phyloP scores from a whole-genome alignment of 2,888 invertebrate genomes.

The Cataglyphis livida region DNA sequence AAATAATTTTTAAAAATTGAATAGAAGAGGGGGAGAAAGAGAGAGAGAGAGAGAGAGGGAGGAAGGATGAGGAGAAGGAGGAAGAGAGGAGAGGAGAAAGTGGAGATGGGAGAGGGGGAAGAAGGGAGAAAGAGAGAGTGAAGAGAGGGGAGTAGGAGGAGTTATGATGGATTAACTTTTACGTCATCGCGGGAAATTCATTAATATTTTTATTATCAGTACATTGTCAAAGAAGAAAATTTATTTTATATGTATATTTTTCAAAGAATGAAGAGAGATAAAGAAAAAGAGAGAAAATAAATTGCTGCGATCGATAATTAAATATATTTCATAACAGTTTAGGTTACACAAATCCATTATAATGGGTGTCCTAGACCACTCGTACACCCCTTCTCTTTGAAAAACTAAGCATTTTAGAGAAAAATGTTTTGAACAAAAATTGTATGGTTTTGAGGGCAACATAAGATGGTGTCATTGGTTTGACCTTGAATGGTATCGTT shows the following conservation, averaged over 20 bases:
- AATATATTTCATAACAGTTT: not conserved
- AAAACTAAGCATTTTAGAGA: too few relatives aligned
- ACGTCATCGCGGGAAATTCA: not conserved
- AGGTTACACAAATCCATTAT: not conserved
- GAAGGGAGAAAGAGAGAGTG: too few relatives aligned
- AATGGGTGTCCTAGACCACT: not conserved
- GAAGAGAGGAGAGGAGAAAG: too few relatives aligned
- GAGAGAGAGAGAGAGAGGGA: too few relatives aligned
- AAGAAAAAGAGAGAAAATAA: not conserved
- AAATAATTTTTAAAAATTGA: slow-evolving; percentile 24
- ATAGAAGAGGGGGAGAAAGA: not conserved
- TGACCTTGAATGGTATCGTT: too few relatives aligned
- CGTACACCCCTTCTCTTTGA: too few relatives aligned
- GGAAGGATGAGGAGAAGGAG: too few relatives aligned
- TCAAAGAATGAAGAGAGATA: not conserved
- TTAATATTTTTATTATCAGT: not conserved
- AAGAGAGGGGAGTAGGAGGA: not conserved
- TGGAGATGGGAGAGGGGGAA: too few relatives aligned
- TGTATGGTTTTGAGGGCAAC: too few relatives aligned
- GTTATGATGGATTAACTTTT: not conserved
- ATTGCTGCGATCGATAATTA: not conserved
- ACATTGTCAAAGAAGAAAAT: not conserved
- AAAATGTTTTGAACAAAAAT: too few relatives aligned
- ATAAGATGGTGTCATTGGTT: too few relatives aligned
- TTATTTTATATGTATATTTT: slow-evolving; percentile 2